Percentiles rank a stretch among this genome's conserved stretches.
These are phyloP conservation scores for Eueides isabella DNA, from an alignment of 1,140 invertebrate species.

Conservation along the genomic window DNA sequence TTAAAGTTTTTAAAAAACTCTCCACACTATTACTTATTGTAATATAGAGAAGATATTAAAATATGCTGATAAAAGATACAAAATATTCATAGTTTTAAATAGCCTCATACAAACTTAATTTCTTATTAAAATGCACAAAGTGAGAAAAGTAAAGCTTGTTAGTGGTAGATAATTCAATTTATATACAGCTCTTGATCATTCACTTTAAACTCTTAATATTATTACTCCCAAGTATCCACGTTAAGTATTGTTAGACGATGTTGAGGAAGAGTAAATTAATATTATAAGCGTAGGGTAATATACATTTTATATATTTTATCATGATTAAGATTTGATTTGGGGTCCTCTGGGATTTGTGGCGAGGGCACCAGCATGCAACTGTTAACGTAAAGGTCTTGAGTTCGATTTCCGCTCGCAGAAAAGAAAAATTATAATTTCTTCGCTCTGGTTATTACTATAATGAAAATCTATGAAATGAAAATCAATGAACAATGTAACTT, in stretches of 20 bases:
- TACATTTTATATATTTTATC: background rate
- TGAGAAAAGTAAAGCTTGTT: slow-evolving; percentile 8
- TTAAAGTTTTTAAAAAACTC: too few relatives aligned
- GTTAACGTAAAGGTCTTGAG: too few relatives aligned
- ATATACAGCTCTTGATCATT: slow-evolving; percentile 2
- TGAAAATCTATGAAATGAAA: too few relatives aligned
- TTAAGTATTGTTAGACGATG: background rate
- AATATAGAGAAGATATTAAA: too few relatives aligned
- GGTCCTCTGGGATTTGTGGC: too few relatives aligned
- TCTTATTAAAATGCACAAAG: background rate
- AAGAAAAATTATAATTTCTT: too few relatives aligned
- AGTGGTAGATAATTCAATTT: slow-evolving; percentile 6
- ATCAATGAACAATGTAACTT: too few relatives aligned
- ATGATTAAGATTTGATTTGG: background rate
- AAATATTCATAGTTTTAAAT: background rate
- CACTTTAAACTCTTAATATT: background rate
- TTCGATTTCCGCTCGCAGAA: too few relatives aligned
- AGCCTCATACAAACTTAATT: background rate
- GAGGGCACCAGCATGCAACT: too few relatives aligned
- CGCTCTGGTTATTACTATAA: too few relatives aligned
- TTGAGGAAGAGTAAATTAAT: background rate
- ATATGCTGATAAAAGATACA: too few relatives aligned
- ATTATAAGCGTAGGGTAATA: background rate
- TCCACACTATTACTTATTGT: too few relatives aligned
- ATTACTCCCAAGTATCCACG: background rate